Evolutionary conservation across 2,797 vertebrate species (phyloP).

Genomic region (Ctenopoma kingsleyae): DNA sequence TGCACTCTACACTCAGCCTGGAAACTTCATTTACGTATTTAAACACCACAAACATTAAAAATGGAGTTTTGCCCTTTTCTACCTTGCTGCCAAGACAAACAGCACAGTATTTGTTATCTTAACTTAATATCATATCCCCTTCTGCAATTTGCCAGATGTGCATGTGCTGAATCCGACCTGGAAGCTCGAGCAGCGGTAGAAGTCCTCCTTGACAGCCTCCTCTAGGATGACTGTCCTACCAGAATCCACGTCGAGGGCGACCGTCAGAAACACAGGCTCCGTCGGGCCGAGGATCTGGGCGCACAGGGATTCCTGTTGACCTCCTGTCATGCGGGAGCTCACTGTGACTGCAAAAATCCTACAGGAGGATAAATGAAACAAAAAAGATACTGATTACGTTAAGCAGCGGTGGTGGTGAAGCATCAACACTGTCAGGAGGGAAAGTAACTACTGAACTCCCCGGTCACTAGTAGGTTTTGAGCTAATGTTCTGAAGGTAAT

Average conservation of each 20-base stretch:
- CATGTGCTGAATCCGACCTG: slow-evolving; percentile 62
- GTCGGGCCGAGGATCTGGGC: slow-evolving; percentile 62
- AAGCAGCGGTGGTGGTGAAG: too few species aligned
- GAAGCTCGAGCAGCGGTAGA: slow-evolving; percentile 72
- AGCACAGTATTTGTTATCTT: background rate
- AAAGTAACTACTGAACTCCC: too few species aligned
- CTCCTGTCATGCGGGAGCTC: slow-evolving; percentile 74
- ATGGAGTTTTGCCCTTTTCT: background rate
- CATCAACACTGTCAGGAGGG: too few species aligned
- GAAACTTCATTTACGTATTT: slow-evolving; percentile 6
- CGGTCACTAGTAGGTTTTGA: too few species aligned
- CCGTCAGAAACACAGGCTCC: slow-evolving; percentile 37
- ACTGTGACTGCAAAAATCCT: slow-evolving; percentile 77
- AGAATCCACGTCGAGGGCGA: slow-evolving; percentile 46
- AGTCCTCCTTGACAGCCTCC: slow-evolving; percentile 41
- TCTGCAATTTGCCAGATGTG: background rate
- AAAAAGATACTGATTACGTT: background rate
- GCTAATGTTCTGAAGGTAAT: too few species aligned
- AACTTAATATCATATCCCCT: background rate
- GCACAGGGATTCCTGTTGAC: slow-evolving; percentile 77
- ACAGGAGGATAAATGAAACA: slow-evolving; percentile 17
- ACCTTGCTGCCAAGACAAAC: background rate
- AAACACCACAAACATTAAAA: slow-evolving; percentile 1
- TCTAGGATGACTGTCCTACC: slow-evolving; percentile 34
- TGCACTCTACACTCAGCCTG: background rate